Percentiles rank a stretch among this genome's conserved stretches.
Conservation (phyloP, 2,888 invertebrate species). For the Thalpophila matura region DNA sequence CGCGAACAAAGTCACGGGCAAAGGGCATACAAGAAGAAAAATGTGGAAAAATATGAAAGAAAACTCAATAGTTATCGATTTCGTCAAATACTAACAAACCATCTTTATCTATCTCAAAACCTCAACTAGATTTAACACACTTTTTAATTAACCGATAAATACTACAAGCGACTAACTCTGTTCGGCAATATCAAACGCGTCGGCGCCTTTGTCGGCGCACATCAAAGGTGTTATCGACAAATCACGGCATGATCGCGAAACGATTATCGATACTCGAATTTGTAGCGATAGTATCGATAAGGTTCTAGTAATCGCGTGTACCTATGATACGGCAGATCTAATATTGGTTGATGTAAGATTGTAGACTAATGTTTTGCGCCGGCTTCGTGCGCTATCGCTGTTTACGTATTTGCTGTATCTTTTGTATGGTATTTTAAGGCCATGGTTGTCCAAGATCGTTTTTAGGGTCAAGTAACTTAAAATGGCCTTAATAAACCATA, state of each 20-base stretch:
- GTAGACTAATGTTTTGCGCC: slow-evolving; percentile 48
- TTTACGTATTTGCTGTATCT: slow-evolving; percentile 34
- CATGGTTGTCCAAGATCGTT: not conserved
- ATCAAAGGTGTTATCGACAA: slow-evolving; percentile 68
- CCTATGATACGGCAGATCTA: slow-evolving; percentile 58
- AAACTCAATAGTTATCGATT: too few species aligned
- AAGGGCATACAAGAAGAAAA: slow-evolving; percentile 9
- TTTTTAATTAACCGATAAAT: slow-evolving; percentile 65
- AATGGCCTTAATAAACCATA: too few species aligned
- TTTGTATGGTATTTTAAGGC: slow-evolving; percentile 10
- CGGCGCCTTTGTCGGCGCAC: slow-evolving; percentile 72
- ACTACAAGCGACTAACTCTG: slow-evolving; percentile 59
- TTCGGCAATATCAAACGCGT: slow-evolving; percentile 71
- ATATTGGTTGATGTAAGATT: slow-evolving; percentile 61
- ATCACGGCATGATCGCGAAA: slow-evolving; percentile 68
- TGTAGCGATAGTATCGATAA: slow-evolving; percentile 63
- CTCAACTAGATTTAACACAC: slow-evolving; percentile 52
- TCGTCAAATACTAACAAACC: slow-evolving; percentile 9
- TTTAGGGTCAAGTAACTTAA: slow-evolving; percentile 1
- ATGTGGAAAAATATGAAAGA: too few species aligned
- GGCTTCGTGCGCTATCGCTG: slow-evolving; percentile 55
- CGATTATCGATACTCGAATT: slow-evolving; percentile 65
- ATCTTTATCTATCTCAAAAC: slow-evolving; percentile 40
- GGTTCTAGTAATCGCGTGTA: slow-evolving; percentile 59
- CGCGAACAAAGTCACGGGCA: too few species aligned